Evolutionary conservation across 64 coral and sea anemone genomes (phyloP).

Genomic region (Pocillopora verrucosa): DNA sequence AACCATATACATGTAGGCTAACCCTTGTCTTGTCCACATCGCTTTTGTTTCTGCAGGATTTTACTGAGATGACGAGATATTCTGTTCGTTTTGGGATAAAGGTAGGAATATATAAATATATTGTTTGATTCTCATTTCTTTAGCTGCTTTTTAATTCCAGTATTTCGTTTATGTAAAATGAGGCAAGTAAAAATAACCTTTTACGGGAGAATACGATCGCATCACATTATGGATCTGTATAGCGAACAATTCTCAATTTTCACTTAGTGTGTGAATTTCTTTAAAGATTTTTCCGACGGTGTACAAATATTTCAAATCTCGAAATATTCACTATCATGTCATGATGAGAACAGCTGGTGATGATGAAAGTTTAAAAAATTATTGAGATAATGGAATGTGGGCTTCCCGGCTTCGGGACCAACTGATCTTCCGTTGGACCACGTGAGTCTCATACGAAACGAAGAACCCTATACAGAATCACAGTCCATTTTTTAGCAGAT

Average conservation of each 20-base stretch:
- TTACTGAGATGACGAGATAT: background rate
- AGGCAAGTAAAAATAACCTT: too few relatives aligned
- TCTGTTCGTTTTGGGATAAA: background rate
- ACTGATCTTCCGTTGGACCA: background rate
- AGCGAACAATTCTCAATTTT: background rate
- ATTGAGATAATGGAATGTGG: background rate
- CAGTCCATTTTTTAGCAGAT: background rate
- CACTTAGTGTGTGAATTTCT: background rate
- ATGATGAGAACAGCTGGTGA: background rate
- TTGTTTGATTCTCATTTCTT: background rate
- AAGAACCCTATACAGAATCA: background rate
- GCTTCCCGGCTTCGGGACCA: background rate
- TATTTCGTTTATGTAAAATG: too few relatives aligned
- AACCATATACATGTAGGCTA: background rate
- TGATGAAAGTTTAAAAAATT: background rate
- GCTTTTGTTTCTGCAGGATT: conserved; percentile 5
- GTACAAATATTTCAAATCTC: background rate
- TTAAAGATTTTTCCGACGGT: background rate
- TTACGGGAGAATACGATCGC: too few relatives aligned
- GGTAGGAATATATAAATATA: background rate
- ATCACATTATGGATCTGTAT: background rate
- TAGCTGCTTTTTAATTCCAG: background rate
- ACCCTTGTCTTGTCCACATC: background rate
- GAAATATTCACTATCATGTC: background rate
- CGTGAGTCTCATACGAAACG: background rate